Conservation (phyloP, 2,888 invertebrate species). For the Zygaena filipendulae region DNA sequence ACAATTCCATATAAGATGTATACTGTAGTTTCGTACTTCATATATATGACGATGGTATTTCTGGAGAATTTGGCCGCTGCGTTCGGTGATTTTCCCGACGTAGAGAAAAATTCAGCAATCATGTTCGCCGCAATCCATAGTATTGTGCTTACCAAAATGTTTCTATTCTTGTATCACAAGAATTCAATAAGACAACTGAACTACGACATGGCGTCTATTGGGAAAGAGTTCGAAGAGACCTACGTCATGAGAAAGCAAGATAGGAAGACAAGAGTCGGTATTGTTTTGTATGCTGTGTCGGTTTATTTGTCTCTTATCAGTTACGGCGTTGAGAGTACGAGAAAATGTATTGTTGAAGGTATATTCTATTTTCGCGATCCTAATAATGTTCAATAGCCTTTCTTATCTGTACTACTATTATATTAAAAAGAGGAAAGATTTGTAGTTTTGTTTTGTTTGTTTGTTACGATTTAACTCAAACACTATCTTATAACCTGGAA, state of each 20-base stretch:
- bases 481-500: too few species aligned
- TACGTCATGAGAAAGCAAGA: conserved; percentile 39
- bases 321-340: conserved; percentile 44
- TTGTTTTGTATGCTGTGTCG: conserved; percentile 35
- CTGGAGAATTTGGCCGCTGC: conserved; percentile 49
- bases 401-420: too few species aligned
- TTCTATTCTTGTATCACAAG: conserved; percentile 42
- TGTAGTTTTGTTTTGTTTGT: too few species aligned
- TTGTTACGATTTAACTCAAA: too few species aligned
- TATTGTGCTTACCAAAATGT: conserved; percentile 49
- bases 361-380: too few species aligned
- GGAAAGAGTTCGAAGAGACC: conserved; percentile 36
- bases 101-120: conserved; percentile 50
- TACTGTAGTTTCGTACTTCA: conserved; percentile 31
- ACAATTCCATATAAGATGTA: conserved; percentile 33
- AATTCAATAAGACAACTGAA: conserved; percentile 44
- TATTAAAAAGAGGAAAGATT: too few species aligned
- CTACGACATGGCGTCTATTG: conserved; percentile 40
- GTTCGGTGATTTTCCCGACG: conserved; percentile 41
- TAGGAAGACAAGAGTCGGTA: conserved; percentile 38
- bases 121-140: conserved; percentile 54
- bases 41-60: conserved; percentile 45
- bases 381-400: too few species aligned
- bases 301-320: conserved; percentile 44
- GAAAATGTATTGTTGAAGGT: conserved; percentile 40